phyloP scores from a whole-genome alignment of 2,888 invertebrate genomes.

The Choreutis nemorana region DNA sequence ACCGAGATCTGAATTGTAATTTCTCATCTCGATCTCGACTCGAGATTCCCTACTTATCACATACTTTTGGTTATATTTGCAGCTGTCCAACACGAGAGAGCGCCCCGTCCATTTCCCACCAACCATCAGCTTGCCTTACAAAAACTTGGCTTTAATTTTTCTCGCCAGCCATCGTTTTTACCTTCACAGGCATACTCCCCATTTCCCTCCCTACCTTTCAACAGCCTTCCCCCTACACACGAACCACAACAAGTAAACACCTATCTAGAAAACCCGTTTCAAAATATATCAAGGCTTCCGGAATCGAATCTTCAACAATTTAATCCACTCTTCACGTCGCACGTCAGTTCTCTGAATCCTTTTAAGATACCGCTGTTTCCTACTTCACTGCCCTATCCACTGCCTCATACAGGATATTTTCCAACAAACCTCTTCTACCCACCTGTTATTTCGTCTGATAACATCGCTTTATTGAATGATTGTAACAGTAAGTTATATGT shows the following conservation, averaged over 20 bases:
- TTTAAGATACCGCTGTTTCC: slow-evolving; percentile 49
- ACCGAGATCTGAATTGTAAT: no score
- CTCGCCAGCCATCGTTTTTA: slow-evolving; percentile 29
- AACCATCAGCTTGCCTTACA: slow-evolving; percentile 53
- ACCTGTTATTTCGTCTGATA: slow-evolving; percentile 33
- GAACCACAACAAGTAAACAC: slow-evolving; percentile 21
- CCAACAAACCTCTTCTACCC: slow-evolving; percentile 51
- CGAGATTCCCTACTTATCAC: no score
- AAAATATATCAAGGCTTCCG: slow-evolving; percentile 27
- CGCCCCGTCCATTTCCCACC: slow-evolving; percentile 68
- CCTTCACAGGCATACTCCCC: slow-evolving; percentile 23
- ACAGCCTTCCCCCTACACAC: slow-evolving; percentile 30
- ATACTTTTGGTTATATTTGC: slow-evolving; percentile 28
- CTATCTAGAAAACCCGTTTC: slow-evolving; percentile 34
- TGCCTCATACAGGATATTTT: slow-evolving; percentile 46
- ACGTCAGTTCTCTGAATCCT: slow-evolving; percentile 29
- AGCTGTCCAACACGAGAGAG: slow-evolving; percentile 93
- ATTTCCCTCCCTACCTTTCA: slow-evolving; percentile 26
- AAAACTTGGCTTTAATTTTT: slow-evolving; percentile 52
- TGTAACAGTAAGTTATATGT: background rate
- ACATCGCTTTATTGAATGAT: background rate
- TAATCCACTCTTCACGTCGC: slow-evolving; percentile 25
- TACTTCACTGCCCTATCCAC: slow-evolving; percentile 37
- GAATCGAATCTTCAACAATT: slow-evolving; percentile 26
- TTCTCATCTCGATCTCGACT: no score